Conservation (phyloP, 2,888 invertebrate species). For the Drosophila hamatofila region DNA sequence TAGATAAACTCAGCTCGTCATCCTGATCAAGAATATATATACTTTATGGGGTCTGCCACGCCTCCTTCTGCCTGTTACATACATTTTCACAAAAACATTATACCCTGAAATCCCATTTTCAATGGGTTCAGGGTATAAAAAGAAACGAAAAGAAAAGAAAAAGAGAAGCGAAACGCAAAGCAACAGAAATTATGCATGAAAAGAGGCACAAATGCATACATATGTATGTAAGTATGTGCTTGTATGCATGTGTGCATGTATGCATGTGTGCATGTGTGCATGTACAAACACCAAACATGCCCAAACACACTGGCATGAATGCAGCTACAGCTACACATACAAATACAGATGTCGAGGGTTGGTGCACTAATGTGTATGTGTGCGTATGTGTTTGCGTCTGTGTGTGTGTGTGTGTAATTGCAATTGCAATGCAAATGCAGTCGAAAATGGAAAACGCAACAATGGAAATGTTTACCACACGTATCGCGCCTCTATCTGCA, state of each 20-base stretch:
- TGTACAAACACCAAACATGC: neutral
- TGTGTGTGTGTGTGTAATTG: conserved; percentile 25
- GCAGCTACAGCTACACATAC: neutral
- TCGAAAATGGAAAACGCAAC: conserved; percentile 50
- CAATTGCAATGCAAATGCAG: conserved; percentile 44
- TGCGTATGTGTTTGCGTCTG: neutral
- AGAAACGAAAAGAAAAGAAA: conserved; percentile 34
- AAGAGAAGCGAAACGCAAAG: conserved; percentile 44
- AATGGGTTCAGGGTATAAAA: neutral
- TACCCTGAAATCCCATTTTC: too few species aligned
- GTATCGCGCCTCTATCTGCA: conserved; percentile 26
- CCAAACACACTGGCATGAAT: neutral
- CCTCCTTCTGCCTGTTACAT: too few species aligned
- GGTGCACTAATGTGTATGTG: conserved; percentile 7
- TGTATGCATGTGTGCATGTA: conserved; percentile 5
- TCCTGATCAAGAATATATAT: too few species aligned
- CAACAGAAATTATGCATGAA: conserved; percentile 65
- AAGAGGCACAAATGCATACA: conserved; percentile 63
- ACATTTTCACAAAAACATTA: too few species aligned
- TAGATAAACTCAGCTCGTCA: too few species aligned
- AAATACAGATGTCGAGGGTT: neutral
- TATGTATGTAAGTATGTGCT: too few species aligned
- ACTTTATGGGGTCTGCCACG: too few species aligned
- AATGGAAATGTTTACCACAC: conserved; percentile 41
- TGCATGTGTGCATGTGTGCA: neutral